Evolutionary conservation across 2,888 invertebrate species (phyloP).

Genomic region (Nebria brevicollis): DNA sequence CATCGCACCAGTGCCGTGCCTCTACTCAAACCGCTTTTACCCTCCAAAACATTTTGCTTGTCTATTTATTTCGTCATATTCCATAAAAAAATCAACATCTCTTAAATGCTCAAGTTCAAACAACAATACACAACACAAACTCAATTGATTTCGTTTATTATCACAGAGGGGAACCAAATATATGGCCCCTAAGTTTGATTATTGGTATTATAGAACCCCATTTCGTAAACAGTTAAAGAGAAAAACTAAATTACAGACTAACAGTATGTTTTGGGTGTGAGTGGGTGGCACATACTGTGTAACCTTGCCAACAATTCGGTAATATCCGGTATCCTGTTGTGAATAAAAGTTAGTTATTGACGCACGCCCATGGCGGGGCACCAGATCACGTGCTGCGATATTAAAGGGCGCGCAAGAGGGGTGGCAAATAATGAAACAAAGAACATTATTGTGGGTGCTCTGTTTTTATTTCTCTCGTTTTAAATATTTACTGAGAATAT

Average conservation of each 20-base stretch:
- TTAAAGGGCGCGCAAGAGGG: slow-evolving; percentile 24
- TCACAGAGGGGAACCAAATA: neutral
- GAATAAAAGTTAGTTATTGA: slow-evolving; percentile 21
- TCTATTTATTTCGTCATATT: neutral
- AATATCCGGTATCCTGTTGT: slow-evolving; percentile 20
- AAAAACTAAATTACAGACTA: neutral
- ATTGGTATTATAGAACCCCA: neutral
- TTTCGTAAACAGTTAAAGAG: neutral
- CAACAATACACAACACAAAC: neutral
- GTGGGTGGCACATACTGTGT: slow-evolving; percentile 15
- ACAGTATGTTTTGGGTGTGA: slow-evolving; percentile 21
- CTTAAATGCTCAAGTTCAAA: neutral
- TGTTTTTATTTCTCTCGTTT: neutral
- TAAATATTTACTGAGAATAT: neutral
- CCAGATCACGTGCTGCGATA: slow-evolving; percentile 18
- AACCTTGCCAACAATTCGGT: slow-evolving; percentile 30
- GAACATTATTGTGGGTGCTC: neutral
- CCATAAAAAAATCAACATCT: neutral
- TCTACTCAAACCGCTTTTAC: neutral
- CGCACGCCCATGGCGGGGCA: slow-evolving; percentile 27
- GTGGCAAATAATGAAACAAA: neutral
- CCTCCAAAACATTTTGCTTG: neutral
- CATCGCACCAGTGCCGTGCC: slow-evolving; percentile 33
- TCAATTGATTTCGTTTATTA: neutral
- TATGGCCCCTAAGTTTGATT: neutral